Evolutionary conservation across 2,797 vertebrate genomes (phyloP).

Genomic region (Lepidocolaptes lacrymiger): DNA sequence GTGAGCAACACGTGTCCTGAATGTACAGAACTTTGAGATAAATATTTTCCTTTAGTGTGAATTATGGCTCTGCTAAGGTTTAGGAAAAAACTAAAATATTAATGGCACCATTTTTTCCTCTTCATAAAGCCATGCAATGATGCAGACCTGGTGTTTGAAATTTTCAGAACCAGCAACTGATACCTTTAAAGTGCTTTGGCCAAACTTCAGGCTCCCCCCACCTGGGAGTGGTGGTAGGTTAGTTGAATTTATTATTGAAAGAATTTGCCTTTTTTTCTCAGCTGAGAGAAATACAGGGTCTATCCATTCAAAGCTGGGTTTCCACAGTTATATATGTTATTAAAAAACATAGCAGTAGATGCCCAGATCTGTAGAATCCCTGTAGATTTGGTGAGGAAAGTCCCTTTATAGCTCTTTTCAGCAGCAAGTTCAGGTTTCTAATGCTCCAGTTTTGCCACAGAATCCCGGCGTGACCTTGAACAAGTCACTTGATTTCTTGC

Average conservation of each 20-base stretch:
- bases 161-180: not conserved
- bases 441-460: not conserved
- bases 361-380: not conserved
- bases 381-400: not conserved
- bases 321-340: not conserved
- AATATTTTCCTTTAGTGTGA: not conserved
- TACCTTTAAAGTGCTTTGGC: not conserved
- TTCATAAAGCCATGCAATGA: not conserved
- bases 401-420: not conserved
- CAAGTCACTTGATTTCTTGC: conserved; percentile 44
- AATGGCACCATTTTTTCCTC: not conserved
- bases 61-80: not conserved
- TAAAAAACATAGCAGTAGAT: not conserved
- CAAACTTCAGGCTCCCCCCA: not conserved
- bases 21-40: not conserved
- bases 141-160: not conserved
- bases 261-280: not conserved
- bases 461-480: not conserved
- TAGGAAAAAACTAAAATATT: not conserved
- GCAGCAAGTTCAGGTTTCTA: not conserved
- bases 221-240: not conserved
- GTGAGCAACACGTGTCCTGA: rapidly evolving
- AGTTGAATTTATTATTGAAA: not conserved
- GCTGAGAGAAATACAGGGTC: not conserved
- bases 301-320: not conserved